Conservation (phyloP, 1,140 invertebrate genomes). For the Batillaria attramentaria region DNA sequence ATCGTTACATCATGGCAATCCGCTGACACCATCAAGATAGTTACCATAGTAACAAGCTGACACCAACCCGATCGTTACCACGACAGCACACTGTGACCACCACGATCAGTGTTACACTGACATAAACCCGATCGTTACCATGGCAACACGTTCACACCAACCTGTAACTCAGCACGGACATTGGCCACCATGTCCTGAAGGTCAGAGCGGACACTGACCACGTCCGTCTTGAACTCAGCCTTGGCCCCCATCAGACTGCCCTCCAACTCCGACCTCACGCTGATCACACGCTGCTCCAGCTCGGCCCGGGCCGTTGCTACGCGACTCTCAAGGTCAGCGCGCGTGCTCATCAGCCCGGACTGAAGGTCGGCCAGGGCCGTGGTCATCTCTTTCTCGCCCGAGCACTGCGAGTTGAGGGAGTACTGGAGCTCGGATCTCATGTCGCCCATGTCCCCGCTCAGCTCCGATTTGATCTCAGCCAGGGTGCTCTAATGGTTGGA, state of each 20-base stretch:
- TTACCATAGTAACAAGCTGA: too few relatives aligned
- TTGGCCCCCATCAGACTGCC: neutral
- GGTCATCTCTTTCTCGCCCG: constrained; percentile 13
- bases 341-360: neutral
- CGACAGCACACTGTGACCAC: too few relatives aligned
- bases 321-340: constrained; percentile 13
- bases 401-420: constrained; percentile 15
- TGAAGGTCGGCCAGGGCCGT: constrained; percentile 19
- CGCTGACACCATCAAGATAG: too few relatives aligned
- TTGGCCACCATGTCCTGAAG: constrained; percentile 30
- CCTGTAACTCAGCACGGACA: constrained; percentile 23
- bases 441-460: constrained; percentile 21
- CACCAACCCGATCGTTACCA: too few relatives aligned
- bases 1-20: too few relatives aligned
- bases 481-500: too few relatives aligned
- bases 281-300: constrained; percentile 29
- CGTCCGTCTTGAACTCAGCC: constrained; percentile 27
- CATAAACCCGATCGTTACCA: too few relatives aligned
- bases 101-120: too few relatives aligned
- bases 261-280: constrained; percentile 28
- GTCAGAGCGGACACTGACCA: constrained; percentile 21
- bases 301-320: constrained; percentile 8
- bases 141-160: neutral
- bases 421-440: constrained; percentile 21
- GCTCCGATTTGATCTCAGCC: constrained; percentile 5